Base-by-base conservation (phyloP, 2,888 invertebrate species). In the Clunio marinus region DNA sequence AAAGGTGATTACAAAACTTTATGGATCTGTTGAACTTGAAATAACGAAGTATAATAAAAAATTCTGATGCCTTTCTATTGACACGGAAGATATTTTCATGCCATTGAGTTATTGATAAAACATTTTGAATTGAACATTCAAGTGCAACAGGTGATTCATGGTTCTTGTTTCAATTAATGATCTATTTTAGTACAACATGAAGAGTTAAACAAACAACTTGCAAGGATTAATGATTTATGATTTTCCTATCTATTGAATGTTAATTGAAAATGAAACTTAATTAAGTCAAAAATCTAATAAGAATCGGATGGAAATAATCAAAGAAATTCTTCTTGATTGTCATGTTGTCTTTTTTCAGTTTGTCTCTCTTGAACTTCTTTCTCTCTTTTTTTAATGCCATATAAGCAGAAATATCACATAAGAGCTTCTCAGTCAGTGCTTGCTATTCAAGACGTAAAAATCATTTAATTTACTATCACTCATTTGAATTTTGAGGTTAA, bases 391-490 rank as follows among this genome's bases (percentile, higher is more conserved):
- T 20, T 15, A 22, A 51, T 20, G 51, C 10, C 4, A 57, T 57
- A 57, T 17, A 57, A 57, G 1, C 10, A 27, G 25, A 27, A 4
- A 15, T 8, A 13, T 5, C 13, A 8, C 4, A 1, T 10, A 57
- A 57, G 13, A 27, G 3, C 8, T 10, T 8, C 63, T 63, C 63
- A 63, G 63, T 63, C 63, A 15, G 10, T 41, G 22, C n/a, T 27
- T 17, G 17, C 27, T 27, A 15, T 10, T 27, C 25, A 27, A 17
- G 22, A 35, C 22, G 13, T 25, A 46, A 15, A 15, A 25, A 22
- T 37, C 63, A 7, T 51, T 46, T 63, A 10, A 63, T 45, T 45
- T 63, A 45, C 63, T n/a, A 46, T 63, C 63, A 13, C 28, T 63
- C 22, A 10, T 4, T 13, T 2, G 8, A 63, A 45, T 46, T 63